Evolutionary conservation across 2,888 invertebrate species (phyloP).

Genomic region (Lamproptera curius): DNA sequence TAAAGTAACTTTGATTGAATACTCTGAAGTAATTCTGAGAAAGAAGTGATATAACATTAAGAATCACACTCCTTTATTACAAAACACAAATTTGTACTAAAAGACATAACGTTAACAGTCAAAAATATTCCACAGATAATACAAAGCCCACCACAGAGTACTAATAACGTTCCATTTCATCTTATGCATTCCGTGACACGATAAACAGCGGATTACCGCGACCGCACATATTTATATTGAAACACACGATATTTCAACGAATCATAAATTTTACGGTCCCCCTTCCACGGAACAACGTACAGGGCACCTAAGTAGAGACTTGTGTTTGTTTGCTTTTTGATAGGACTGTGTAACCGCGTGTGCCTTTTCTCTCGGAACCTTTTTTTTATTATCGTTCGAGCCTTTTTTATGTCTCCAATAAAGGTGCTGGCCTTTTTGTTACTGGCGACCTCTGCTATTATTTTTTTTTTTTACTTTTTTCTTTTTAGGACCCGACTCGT

Average conservation of each 20-base stretch:
- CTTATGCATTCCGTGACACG: conserved; percentile 23
- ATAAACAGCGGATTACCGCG: conserved; percentile 35
- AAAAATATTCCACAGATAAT: too few relatives aligned
- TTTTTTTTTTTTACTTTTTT: too few relatives aligned
- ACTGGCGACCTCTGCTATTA: conserved; percentile 46
- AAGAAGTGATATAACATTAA: too few relatives aligned
- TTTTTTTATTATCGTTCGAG: conserved; percentile 35
- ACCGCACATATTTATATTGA: conserved; percentile 26
- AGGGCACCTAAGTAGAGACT: conserved; percentile 67
- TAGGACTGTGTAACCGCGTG: conserved; percentile 71
- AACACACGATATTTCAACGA: conserved; percentile 56
- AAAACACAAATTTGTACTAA: too few relatives aligned
- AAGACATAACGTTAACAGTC: too few relatives aligned
- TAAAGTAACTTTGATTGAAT: too few relatives aligned
- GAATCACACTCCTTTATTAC: too few relatives aligned
- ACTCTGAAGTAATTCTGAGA: too few relatives aligned
- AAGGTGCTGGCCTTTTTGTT: conserved; percentile 61
- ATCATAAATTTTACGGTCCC: conserved; percentile 72
- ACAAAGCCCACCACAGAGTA: too few relatives aligned
- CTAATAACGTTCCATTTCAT: too few relatives aligned
- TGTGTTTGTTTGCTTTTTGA: conserved; percentile 74
- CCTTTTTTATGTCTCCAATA: conserved; percentile 62
- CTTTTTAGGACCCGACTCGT: conserved; percentile 25
- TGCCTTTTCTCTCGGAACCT: conserved; percentile 60
- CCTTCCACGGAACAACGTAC: conserved; percentile 64